Evolutionary conservation across 1,140 invertebrate species (phyloP).

Genomic region (Chlorops oryzae): DNA sequence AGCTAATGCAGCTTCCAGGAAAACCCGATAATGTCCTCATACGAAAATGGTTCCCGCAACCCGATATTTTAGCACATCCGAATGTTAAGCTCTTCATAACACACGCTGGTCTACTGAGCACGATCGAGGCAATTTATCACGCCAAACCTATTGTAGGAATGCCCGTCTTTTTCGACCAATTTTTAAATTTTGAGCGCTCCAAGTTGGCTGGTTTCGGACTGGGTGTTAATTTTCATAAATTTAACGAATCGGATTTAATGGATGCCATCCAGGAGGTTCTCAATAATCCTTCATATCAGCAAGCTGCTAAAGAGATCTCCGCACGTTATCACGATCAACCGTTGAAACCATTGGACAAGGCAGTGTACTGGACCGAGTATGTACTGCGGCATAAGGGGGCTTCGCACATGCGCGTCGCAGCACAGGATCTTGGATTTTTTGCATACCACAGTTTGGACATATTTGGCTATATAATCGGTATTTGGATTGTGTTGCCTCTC

Average conservation of each 20-base stretch:
- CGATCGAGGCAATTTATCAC: constrained; percentile 61
- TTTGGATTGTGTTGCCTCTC: too few species aligned
- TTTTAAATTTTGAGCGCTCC: constrained; percentile 49
- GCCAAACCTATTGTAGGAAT: constrained; percentile 62
- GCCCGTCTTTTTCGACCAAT: constrained; percentile 59
- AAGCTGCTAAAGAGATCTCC: constrained; percentile 51
- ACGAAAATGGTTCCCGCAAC: constrained; percentile 65
- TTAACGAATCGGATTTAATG: constrained; percentile 38
- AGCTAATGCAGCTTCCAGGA: constrained; percentile 52
- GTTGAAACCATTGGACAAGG: constrained; percentile 54
- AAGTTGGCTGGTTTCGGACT: constrained; percentile 46
- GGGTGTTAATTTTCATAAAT: constrained; percentile 1
- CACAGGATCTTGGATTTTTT: constrained; percentile 46
- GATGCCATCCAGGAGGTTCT: constrained; percentile 38
- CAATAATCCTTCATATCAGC: constrained; percentile 35
- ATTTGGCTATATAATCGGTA: too few species aligned
- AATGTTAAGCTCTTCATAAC: constrained; percentile 66
- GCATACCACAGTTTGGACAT: constrained; percentile 55
- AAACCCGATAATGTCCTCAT: constrained; percentile 59
- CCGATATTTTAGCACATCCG: constrained; percentile 63
- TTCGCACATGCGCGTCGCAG: constrained; percentile 54
- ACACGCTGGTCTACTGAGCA: constrained; percentile 62
- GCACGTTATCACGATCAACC: constrained; percentile 53
- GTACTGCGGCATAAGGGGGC: constrained; percentile 58
- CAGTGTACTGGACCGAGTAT: constrained; percentile 61